phyloP scores from a whole-genome alignment of 2,113 vertebrate genomes.

The Tragulus kanchil region DNA sequence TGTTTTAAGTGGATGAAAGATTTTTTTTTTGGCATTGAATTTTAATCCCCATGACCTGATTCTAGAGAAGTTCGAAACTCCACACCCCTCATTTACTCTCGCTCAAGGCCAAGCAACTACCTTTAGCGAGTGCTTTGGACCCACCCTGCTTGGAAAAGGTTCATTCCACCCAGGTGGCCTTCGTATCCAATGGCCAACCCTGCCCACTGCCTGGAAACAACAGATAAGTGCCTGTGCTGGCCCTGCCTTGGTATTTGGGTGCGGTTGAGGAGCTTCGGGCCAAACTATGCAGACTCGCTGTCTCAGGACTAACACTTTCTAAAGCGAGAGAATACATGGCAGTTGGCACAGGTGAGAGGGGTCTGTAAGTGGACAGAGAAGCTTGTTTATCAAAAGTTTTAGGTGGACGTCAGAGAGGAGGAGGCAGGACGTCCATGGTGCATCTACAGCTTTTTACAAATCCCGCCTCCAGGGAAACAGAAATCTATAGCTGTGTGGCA shows the following conservation, averaged over 20 bases:
- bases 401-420: not conserved
- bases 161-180: conserved; percentile 46
- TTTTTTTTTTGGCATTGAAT: not conserved
- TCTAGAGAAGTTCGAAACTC: not conserved
- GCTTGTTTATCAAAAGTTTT: not conserved
- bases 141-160: not conserved
- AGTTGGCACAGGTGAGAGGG: not conserved
- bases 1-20: not conserved
- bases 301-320: conserved; percentile 43
- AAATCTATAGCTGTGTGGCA: conserved; percentile 5
- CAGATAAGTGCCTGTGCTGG: conserved; percentile 44
- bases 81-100: not conserved
- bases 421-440: no score
- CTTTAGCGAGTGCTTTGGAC: not conserved
- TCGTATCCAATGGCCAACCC: conserved; percentile 29
- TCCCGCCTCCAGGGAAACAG: not conserved
- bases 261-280: conserved; percentile 62
- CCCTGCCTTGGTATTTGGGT: conserved; percentile 78
- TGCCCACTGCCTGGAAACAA: conserved; percentile 34
- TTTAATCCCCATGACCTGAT: not conserved
- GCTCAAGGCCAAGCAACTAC: not conserved
- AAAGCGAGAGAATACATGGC: not conserved
- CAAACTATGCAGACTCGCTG: conserved; percentile 67
- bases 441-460: not conserved
- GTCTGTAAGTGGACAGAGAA: not conserved